Evolutionary conservation across 1,140 invertebrate genomes (phyloP).

Genomic region (Dendrolimus punctatus): DNA sequence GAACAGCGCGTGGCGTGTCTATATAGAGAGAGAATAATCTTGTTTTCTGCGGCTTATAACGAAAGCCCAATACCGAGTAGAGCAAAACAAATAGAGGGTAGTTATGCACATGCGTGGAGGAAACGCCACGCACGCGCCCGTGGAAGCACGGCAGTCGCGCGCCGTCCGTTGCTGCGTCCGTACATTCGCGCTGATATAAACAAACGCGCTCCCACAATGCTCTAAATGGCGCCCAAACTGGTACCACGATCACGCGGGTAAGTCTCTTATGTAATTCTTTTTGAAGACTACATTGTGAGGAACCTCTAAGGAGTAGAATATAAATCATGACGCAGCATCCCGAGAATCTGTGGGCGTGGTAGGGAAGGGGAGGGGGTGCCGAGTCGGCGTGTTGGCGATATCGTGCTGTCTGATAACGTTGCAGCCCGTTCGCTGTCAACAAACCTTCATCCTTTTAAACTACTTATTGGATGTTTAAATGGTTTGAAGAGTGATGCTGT

Average conservation of each 20-base stretch:
- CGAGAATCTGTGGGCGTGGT: slow-evolving; percentile 41
- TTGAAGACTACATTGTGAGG: neutral
- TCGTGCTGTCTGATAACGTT: slow-evolving; percentile 45
- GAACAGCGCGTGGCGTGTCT: slow-evolving; percentile 43
- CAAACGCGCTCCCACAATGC: slow-evolving; percentile 35
- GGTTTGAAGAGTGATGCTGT: slow-evolving; percentile 24
- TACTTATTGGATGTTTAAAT: slow-evolving; percentile 24
- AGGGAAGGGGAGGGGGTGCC: slow-evolving; percentile 23
- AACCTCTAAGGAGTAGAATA: neutral
- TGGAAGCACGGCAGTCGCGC: slow-evolving; percentile 45
- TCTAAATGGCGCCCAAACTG: slow-evolving; percentile 61
- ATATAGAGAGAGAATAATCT: slow-evolving; percentile 43
- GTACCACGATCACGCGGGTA: slow-evolving; percentile 54
- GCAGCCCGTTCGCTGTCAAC: slow-evolving; percentile 49
- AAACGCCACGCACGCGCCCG: slow-evolving; percentile 45
- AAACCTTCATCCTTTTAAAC: slow-evolving; percentile 34
- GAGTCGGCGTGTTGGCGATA: slow-evolving; percentile 33
- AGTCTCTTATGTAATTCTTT: slow-evolving; percentile 28
- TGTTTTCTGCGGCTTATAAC: slow-evolving; percentile 40
- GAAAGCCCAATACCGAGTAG: slow-evolving; percentile 37
- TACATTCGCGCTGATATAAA: slow-evolving; percentile 13
- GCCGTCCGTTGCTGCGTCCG: slow-evolving; percentile 39
- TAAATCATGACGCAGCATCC: slow-evolving; percentile 32
- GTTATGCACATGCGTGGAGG: slow-evolving; percentile 38
- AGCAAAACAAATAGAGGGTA: slow-evolving; percentile 58